These are phyloP conservation scores for Dermolepida albohirtum DNA, from an alignment of 2,888 invertebrate species.

Conservation along the genomic window DNA sequence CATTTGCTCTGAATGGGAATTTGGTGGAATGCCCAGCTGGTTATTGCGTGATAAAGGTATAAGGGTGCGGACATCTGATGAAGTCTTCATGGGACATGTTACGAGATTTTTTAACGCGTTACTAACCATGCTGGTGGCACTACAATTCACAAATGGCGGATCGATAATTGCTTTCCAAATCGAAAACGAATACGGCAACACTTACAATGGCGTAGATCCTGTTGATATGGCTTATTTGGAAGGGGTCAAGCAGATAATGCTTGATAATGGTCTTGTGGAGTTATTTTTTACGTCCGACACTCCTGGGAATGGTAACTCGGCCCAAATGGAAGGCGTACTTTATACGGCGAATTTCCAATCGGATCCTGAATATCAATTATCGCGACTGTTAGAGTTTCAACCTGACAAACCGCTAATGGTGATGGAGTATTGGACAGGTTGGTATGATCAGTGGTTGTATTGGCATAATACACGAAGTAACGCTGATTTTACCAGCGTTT, in stretches of 20 bases:
- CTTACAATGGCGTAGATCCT: slow-evolving; percentile 22
- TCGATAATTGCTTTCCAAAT: slow-evolving; percentile 88
- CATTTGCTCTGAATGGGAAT: slow-evolving; percentile 91
- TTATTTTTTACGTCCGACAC: slow-evolving; percentile 69
- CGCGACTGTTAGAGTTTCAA: slow-evolving; percentile 63
- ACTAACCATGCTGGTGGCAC: slow-evolving; percentile 65
- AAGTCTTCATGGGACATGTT: slow-evolving; percentile 63
- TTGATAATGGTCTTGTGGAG: slow-evolving; percentile 63
- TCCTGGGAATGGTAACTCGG: slow-evolving; percentile 59
- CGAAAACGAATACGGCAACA: slow-evolving; percentile 70
- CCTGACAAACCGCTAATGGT: slow-evolving; percentile 69
- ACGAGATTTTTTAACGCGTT: slow-evolving; percentile 66
- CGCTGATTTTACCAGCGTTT: slow-evolving; percentile 42
- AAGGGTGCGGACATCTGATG: slow-evolving; percentile 59
- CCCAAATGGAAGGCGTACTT: slow-evolving; percentile 54
- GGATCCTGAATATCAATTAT: slow-evolving; percentile 63
- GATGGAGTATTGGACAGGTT: slow-evolving; percentile 71
- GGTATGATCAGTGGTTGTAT: slow-evolving; percentile 72
- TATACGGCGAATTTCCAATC: slow-evolving; percentile 70
- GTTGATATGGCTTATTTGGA: slow-evolving; percentile 60
- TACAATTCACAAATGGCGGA: slow-evolving; percentile 78
- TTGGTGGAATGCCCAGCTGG: slow-evolving; percentile 59
- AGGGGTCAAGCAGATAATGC: slow-evolving; percentile 61
- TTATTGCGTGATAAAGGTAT: slow-evolving; percentile 65
- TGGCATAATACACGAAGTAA: slow-evolving; percentile 55